Base-by-base conservation (phyloP, 2,888 invertebrate genomes). In the Eupithecia insigniata region DNA sequence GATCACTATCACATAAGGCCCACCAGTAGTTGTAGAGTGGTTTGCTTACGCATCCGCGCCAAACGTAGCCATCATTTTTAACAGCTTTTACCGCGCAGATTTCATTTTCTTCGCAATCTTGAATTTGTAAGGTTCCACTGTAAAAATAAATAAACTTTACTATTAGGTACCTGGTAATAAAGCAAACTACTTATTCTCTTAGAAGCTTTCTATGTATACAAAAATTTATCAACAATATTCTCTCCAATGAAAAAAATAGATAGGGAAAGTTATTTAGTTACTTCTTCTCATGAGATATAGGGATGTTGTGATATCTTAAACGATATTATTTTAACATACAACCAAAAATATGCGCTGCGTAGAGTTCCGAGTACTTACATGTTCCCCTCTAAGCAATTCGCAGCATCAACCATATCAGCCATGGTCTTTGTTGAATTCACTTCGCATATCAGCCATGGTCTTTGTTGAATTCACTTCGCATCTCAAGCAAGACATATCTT, bases 21-120 rank as follows among this genome's bases (percentile, higher is more conserved):
- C 87, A 89, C 87, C 90, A 92, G 75, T 92, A 89, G 78, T 93
- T 92, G 76, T 88, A 93, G 2, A 88, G 81, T 1, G 92, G 92
- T 14, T 72, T 72, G 64, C 82, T 82, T 5, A 90, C 66, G 74
- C 92, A 93, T 7, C 92, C 92, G 14, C 92, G 85, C 91, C 92
- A 92, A 46, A 92, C 78, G 64, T 91, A 92, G 1, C 90, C 90
- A 28, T 86, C 78, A 18, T 82, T 84, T 78, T 82, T 84, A 0
- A 89, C 81, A 5, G 87, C 85, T 82, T 79, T 89, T 2, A 92
- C 85, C 18, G 84, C 91, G 79, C 92, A 92, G 55, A 92, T 81
- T 84, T 92, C 90, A 74, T 90, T 83, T 32, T 81, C 70, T n/a
- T 81, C 72, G 70, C 92, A 92, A 58, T 84, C 81, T 82, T 87